phyloP scores from a whole-genome alignment of 2,113 vertebrate species.

The Hylia prasina region DNA sequence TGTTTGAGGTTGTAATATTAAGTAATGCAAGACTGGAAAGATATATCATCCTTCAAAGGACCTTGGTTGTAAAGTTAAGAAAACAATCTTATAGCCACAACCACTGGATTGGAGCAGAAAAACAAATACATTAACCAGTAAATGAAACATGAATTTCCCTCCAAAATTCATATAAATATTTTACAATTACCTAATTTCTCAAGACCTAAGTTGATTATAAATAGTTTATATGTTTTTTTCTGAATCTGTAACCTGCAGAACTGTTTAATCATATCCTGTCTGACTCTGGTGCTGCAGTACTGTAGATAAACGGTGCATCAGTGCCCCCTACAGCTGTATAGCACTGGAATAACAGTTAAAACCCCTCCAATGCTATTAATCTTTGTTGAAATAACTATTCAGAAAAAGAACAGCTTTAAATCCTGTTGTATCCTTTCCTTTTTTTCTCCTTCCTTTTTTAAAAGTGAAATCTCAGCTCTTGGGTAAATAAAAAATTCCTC shows the following conservation, averaged over 20 bases:
- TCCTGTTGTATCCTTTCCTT: neutral
- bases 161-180: constrained; percentile 70
- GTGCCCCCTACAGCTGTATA: constrained; percentile 72
- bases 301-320: constrained; percentile 39
- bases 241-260: constrained; percentile 61
- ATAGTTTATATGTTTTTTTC: constrained; percentile 64
- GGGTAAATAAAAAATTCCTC: neutral
- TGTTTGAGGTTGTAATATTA: constrained; percentile 36
- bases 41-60: constrained; percentile 62
- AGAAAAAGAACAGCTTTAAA: neutral
- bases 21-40: constrained; percentile 30
- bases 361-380: neutral
- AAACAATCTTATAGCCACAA: neutral
- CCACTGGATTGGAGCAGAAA: constrained; percentile 13
- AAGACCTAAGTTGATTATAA: constrained; percentile 71
- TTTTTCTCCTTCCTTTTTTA: neutral
- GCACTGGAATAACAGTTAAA: neutral
- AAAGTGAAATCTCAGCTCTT: neutral
- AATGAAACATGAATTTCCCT: constrained; percentile 52
- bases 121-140: constrained; percentile 53
- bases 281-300: neutral
- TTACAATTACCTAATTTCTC: constrained; percentile 70
- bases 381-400: neutral
- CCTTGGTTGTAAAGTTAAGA: constrained; percentile 62
- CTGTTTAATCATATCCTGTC: constrained; percentile 53